A percentile compares a stretch with the other conserved stretches of the same genome.
phyloP scores from a whole-genome alignment of 2,113 vertebrate species.

The Oreamnos americanus region DNA sequence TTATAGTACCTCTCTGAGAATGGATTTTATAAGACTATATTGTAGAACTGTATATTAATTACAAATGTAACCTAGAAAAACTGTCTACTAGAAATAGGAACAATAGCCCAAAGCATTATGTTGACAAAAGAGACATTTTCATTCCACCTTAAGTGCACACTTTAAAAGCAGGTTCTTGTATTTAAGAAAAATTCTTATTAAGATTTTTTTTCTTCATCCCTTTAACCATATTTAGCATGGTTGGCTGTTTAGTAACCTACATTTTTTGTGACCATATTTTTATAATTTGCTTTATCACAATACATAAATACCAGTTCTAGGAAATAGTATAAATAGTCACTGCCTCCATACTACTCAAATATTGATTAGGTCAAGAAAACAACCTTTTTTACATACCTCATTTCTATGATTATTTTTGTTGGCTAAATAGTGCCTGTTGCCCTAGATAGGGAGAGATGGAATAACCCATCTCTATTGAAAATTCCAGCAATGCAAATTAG shows the following conservation, averaged over 20 bases:
- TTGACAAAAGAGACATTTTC: neutral
- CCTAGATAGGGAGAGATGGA: neutral
- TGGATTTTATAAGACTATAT: neutral
- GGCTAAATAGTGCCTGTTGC: neutral
- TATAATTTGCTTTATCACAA: neutral
- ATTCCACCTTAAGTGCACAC: neutral
- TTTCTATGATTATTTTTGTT: constrained; percentile 43
- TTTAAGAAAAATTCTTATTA: neutral
- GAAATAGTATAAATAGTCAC: neutral
- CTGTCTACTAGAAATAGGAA: neutral
- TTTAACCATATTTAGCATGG: neutral
- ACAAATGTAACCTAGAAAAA: neutral
- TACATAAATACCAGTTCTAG: neutral
- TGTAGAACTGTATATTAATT: neutral
- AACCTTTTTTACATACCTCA: constrained; percentile 42
- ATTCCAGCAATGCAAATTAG: constrained; percentile 18
- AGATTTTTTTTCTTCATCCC: neutral
- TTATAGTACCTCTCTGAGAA: neutral
- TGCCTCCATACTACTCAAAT: neutral
- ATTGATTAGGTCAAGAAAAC: neutral
- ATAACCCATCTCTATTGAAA: constrained; percentile 44
- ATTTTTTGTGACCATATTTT: neutral
- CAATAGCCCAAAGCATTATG: neutral
- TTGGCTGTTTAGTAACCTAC: neutral
- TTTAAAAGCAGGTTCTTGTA: neutral